phyloP scores from a whole-genome alignment of 2,113 vertebrate species.

The Mormoops blainvillei region DNA sequence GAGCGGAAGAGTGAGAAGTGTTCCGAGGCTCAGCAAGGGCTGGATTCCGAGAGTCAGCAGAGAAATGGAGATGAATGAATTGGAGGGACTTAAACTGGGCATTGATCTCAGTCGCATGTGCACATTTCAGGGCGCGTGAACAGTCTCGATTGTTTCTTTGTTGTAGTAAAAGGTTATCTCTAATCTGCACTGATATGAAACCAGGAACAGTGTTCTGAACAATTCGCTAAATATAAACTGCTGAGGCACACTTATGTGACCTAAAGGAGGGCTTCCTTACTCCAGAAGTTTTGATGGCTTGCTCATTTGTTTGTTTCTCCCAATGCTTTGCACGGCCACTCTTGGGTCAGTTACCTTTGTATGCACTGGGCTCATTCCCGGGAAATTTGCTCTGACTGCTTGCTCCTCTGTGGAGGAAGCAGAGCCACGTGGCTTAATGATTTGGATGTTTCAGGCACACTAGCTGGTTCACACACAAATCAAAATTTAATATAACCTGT shows the following conservation, averaged over 20 bases:
- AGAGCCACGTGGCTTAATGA: not conserved
- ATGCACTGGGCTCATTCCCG: not conserved
- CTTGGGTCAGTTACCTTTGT: not conserved
- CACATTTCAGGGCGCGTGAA: not conserved
- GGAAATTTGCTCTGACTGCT: not conserved
- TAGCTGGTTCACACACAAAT: not conserved
- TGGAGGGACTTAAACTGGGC: not conserved
- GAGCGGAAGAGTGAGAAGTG: not conserved
- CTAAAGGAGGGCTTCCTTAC: not conserved
- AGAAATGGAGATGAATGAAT: not conserved
- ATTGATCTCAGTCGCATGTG: not conserved
- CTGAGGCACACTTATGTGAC: not conserved
- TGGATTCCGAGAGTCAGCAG: not conserved
- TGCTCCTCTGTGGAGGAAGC: not conserved
- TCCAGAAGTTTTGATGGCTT: not conserved
- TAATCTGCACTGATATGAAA: not conserved
- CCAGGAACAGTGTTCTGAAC: not conserved
- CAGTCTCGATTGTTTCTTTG: not conserved
- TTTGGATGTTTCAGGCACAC: not conserved
- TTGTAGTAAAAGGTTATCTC: not conserved
- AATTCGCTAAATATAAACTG: not conserved
- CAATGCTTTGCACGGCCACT: not conserved
- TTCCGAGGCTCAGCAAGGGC: not conserved
- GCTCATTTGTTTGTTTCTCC: not conserved
- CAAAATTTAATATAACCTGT: not conserved